These are phyloP conservation scores for Mongoloraphidia duomilia DNA, from an alignment of 2,888 invertebrate species.

Conservation along the genomic window DNA sequence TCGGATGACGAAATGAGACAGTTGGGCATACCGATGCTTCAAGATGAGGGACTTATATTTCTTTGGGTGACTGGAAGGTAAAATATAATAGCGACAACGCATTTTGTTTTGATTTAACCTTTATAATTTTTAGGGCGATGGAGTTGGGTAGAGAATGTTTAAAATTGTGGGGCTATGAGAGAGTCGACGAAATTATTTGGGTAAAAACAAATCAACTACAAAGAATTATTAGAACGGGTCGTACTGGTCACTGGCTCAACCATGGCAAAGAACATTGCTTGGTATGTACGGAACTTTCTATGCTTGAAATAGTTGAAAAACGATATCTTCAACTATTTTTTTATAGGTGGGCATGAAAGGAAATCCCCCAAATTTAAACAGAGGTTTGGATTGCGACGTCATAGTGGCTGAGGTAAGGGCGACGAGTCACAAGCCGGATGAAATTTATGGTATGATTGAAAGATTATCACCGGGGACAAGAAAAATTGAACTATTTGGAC, in stretches of 20 bases:
- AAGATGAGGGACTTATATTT: conserved; percentile 92
- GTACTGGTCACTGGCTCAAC: conserved; percentile 97
- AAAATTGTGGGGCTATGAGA: conserved; percentile 91
- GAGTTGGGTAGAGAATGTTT: conserved; percentile 92
- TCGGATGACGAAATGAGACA: conserved; percentile 97
- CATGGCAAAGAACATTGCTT: conserved; percentile 97
- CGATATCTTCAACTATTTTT: conserved; percentile 4
- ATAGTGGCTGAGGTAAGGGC: conserved; percentile 97
- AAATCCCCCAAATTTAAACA: conserved; percentile 75
- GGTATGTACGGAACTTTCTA: conserved; percentile 28
- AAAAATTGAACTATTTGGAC: conserved; percentile 92
- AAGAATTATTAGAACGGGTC: conserved; percentile 88
- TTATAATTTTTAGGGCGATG: conserved; percentile 57
- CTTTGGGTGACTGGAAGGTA: conserved; percentile 92
- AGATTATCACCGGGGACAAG: conserved; percentile 90
- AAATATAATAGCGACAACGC: conserved; percentile 15
- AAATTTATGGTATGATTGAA: conserved; percentile 96
- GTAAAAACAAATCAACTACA: conserved; percentile 98
- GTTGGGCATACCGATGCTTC: conserved; percentile 81
- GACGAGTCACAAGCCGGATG: conserved; percentile 96
- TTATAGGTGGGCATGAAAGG: conserved; percentile 85
- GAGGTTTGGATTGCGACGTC: conserved; percentile 93
- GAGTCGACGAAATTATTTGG: conserved; percentile 97
- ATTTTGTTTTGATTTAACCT: neutral
- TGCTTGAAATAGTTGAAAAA: neutral